Conservation (phyloP, 2,797 vertebrate genomes). For the Columba guinea region DNA sequence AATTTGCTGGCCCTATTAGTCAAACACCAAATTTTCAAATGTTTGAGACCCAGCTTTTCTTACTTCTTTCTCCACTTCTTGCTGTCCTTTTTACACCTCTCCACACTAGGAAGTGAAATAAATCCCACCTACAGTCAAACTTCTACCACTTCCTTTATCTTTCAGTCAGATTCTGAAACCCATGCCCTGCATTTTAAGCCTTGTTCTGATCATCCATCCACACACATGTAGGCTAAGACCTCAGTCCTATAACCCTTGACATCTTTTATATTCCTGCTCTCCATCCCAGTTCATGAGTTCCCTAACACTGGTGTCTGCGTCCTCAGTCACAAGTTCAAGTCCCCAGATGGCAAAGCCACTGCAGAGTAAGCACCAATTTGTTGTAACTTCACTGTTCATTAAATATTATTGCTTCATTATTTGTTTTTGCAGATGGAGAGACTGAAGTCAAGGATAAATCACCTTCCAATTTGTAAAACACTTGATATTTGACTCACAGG, state of each 20-base stretch:
- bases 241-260: background rate
- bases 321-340: background rate
- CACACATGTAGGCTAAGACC: background rate
- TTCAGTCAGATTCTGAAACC: background rate
- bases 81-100: background rate
- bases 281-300: background rate
- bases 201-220: background rate
- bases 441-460: conserved; percentile 17
- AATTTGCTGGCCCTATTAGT: background rate
- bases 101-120: background rate
- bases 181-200: background rate
- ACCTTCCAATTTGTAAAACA: conserved; percentile 6
- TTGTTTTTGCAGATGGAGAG: background rate
- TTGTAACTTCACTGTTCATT: conserved; percentile 1
- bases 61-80: background rate
- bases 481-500: background rate
- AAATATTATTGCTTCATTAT: background rate
- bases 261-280: background rate
- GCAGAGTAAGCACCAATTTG: background rate
- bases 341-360: background rate
- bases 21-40: background rate
- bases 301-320: background rate
- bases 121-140: background rate
- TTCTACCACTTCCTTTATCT: background rate
- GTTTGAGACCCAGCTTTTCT: background rate